Evolutionary conservation across 2,888 invertebrate genomes (phyloP).

Genomic region (Laspeyria flexula): DNA sequence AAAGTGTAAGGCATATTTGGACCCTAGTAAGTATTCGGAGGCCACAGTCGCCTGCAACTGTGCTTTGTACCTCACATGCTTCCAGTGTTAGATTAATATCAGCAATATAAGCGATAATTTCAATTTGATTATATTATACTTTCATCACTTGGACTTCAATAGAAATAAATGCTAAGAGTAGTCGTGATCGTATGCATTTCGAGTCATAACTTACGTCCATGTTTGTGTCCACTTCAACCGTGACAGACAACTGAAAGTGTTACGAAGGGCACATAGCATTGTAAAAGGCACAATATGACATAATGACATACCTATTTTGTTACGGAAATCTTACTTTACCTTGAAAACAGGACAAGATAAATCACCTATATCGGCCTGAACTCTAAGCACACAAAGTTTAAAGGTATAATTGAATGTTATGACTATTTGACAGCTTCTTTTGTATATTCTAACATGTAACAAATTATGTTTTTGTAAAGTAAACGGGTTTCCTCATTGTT

Average conservation of each 20-base stretch:
- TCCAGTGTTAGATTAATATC: not conserved
- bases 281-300: slow-evolving; percentile 41
- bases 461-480: slow-evolving; percentile 42
- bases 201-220: slow-evolving; percentile 59
- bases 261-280: slow-evolving; percentile 55
- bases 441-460: slow-evolving; percentile 49
- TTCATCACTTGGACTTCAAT: slow-evolving; percentile 44
- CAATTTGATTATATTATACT: not conserved
- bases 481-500: slow-evolving; percentile 49
- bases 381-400: slow-evolving; percentile 19
- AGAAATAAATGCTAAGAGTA: slow-evolving; percentile 32
- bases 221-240: slow-evolving; percentile 52
- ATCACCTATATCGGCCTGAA: slow-evolving; percentile 22
- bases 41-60: too few species aligned
- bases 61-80: too few species aligned
- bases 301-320: slow-evolving; percentile 46
- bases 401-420: slow-evolving; percentile 49
- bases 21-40: too few species aligned
- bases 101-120: not conserved
- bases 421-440: slow-evolving; percentile 41
- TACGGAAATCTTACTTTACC: slow-evolving; percentile 25
- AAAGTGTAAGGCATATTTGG: too few species aligned
- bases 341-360: slow-evolving; percentile 13
- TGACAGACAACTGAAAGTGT: slow-evolving; percentile 59
- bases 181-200: slow-evolving; percentile 65